Percentiles rank a stretch among this genome's conserved stretches.
These are phyloP conservation scores for Aphaenogaster ashmeadi DNA, from an alignment of 1,140 invertebrate genomes.

Conservation along the genomic window DNA sequence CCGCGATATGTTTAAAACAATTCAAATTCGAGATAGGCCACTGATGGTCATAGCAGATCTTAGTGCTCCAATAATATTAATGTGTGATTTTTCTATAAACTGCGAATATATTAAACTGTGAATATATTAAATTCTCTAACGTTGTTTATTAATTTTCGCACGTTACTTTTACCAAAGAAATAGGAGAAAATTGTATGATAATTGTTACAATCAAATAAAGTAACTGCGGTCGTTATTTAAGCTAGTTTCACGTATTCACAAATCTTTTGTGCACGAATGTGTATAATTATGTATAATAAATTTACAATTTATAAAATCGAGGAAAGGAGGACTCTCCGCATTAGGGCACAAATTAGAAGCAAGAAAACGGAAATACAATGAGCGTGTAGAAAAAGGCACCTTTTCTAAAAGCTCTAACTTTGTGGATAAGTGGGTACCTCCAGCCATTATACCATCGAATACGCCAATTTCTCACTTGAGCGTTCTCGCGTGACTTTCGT, in stretches of 20 bases:
- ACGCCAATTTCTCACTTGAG: conserved; percentile 41
- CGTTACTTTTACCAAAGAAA: not conserved
- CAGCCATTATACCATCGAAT: conserved; percentile 45
- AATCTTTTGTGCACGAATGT: conserved; percentile 1
- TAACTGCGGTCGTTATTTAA: not conserved
- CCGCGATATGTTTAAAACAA: no score
- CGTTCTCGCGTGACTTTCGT: conserved; percentile 48
- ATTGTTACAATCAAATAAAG: not conserved
- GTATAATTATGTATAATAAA: conserved; percentile 33
- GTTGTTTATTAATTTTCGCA: not conserved
- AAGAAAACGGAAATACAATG: not conserved
- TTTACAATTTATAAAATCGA: conserved; percentile 33
- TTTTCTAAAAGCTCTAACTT: conserved; percentile 36
- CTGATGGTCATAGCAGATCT: no score
- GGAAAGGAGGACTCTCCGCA: not conserved
- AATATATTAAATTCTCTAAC: not conserved
- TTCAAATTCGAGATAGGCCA: no score
- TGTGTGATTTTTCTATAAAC: no score
- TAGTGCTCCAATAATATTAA: no score
- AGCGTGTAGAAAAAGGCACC: conserved; percentile 11
- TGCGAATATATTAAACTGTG: not conserved
- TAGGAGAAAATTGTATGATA: not conserved
- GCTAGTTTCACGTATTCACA: not conserved
- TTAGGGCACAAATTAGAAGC: conserved; percentile 19
- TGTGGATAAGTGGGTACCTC: not conserved